Base-by-base conservation (phyloP, 2,888 invertebrate genomes). In the Cheilosia soror region DNA sequence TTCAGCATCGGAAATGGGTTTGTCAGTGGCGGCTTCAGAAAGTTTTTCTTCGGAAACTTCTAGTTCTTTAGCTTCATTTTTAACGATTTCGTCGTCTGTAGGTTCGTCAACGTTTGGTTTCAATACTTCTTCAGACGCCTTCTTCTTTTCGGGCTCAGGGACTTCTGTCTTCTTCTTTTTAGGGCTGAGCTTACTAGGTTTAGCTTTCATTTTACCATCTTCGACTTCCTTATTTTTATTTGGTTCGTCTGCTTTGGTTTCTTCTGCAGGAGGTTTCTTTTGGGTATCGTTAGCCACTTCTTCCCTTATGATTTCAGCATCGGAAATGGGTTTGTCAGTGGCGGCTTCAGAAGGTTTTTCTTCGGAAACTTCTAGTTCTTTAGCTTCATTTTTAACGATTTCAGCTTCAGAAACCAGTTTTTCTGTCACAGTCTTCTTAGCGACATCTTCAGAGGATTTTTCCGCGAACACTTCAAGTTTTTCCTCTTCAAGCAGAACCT, bases 191-290 rank as follows among this genome's bases (percentile, higher is more conserved):
- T 20, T 20, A 20, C 1, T 1, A 20, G 20, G 60, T 29, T 58
- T 63, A 15, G 42, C 2, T 2, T 55, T 25, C 27, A 71, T 76
- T 29, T 58, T 11, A 4, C 4, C 9, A 1, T 63, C 79, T 6
- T 79, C 42, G 5, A 29, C 11, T 11, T 57, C 51, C 15, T 62
- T 42, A 71, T 79, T 27, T 9, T 42, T 15, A 13, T 20, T 20
- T 0, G 20, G 20, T 1, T 20, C 20, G 20, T 20, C 20, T 20
- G 20, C 20, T 20, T 20, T 20, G 20, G 20, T 2, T 20, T 20
- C 20, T 20, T 20, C 20, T 20, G 20, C 20, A 20, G 20, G 1
- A 20, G 20, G 20, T 20, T 20, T 20, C 20, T 20, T 20, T 20
- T 20, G 20, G 20, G 20, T 20, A 20, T 20, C 20, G 20, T 0